Percentiles rank a stretch among this genome's conserved stretches.
Conservation (phyloP, 2,797 vertebrate genomes). For the Bryconaethiops microstoma region DNA sequence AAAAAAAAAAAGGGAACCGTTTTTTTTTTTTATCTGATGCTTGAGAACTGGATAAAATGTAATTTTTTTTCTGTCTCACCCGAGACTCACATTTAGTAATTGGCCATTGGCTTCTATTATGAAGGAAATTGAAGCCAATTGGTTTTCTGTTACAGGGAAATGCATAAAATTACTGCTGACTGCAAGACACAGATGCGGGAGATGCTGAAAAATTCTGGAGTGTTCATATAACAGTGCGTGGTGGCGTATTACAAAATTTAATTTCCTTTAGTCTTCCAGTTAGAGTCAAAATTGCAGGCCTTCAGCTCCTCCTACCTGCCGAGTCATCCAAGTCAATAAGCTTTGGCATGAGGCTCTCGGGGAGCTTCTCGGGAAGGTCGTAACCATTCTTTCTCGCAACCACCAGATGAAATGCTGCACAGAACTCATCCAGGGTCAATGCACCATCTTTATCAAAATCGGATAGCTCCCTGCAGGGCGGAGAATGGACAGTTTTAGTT, state of each 20-base stretch:
- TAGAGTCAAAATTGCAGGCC: neutral
- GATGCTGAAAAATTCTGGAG: neutral
- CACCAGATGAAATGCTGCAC: constrained; percentile 97
- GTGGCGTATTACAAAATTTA: neutral
- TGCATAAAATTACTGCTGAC: too few relatives aligned
- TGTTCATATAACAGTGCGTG: neutral
- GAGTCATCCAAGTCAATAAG: constrained; percentile 98
- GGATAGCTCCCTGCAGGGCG: constrained; percentile 90
- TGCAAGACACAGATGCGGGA: neutral
- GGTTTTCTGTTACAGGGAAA: too few relatives aligned
- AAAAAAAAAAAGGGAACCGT: too few relatives aligned
- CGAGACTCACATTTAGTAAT: too few relatives aligned
- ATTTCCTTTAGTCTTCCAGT: neutral
- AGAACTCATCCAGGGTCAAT: constrained; percentile 97
- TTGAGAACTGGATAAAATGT: too few relatives aligned
- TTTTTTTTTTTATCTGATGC: too few relatives aligned
- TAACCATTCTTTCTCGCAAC: constrained; percentile 99
- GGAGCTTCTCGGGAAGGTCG: constrained; percentile 97
- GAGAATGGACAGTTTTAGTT: neutral
- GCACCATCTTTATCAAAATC: constrained; percentile 99
- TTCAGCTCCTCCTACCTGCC: too few relatives aligned
- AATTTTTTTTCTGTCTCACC: too few relatives aligned
- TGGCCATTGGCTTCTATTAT: too few relatives aligned
- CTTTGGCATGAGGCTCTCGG: constrained; percentile 99
- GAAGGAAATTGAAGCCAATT: too few relatives aligned